Evolutionary conservation across 2,888 invertebrate species (phyloP).

Genomic region (Galeopsomyia nigrocyanea): DNA sequence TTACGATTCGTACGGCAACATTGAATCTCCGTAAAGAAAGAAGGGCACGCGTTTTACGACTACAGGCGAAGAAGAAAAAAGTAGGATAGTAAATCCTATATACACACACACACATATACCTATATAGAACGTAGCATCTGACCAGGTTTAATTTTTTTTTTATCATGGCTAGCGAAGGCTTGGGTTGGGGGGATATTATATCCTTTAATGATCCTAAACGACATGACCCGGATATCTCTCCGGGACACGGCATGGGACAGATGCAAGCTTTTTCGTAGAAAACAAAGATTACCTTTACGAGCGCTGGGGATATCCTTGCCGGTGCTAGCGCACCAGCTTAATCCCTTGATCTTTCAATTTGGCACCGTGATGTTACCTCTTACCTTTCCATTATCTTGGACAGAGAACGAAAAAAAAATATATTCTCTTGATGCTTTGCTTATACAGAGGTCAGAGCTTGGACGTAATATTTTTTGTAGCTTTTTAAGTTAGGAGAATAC

Average conservation of each 20-base stretch:
- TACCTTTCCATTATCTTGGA: too few species aligned
- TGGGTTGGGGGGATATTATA: conserved; percentile 13
- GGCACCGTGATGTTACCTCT: conserved; percentile 44
- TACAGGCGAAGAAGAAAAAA: neutral
- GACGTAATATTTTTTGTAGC: neutral
- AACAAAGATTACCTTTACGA: conserved; percentile 47
- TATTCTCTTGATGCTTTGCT: neutral
- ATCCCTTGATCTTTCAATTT: conserved; percentile 64
- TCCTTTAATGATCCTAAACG: conserved; percentile 45
- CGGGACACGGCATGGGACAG: neutral
- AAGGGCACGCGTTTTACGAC: neutral
- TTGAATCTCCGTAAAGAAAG: too few species aligned
- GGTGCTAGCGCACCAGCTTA: conserved; percentile 38
- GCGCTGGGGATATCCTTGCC: conserved; percentile 18
- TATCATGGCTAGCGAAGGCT: conserved; percentile 9
- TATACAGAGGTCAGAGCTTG: neutral
- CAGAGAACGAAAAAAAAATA: neutral
- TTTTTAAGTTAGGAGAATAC: too few species aligned
- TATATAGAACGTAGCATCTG: neutral
- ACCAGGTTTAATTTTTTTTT: conserved; percentile 29
- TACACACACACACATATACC: too few species aligned
- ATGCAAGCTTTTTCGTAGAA: conserved; percentile 34
- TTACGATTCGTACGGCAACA: too few species aligned
- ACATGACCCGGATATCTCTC: conserved; percentile 27
- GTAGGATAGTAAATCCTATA: conserved; percentile 10